phyloP scores from a whole-genome alignment of 2,113 vertebrate genomes.

The Nycticorax nycticorax region DNA sequence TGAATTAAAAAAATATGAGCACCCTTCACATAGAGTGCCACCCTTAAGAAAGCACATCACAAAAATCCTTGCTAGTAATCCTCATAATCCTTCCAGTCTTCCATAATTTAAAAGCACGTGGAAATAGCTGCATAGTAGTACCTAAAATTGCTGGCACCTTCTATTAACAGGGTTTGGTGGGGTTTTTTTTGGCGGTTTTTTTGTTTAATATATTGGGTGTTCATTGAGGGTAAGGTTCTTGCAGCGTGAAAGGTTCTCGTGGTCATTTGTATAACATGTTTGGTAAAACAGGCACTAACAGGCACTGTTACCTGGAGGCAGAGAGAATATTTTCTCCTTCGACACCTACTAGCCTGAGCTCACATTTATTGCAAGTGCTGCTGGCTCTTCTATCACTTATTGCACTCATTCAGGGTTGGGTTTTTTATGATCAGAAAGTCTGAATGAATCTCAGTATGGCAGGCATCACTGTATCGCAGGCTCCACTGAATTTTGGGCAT shows the following conservation, averaged over 20 bases:
- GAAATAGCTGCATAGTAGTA: not conserved
- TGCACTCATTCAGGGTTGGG: not conserved
- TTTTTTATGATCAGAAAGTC: not conserved
- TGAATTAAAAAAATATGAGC: not conserved
- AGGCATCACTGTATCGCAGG: not conserved
- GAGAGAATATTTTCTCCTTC: not conserved
- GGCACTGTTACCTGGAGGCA: not conserved
- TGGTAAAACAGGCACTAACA: not conserved
- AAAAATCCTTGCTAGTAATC: not conserved
- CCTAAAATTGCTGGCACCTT: not conserved
- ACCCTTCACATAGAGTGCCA: not conserved
- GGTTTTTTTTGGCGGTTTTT: not conserved
- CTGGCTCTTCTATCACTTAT: not conserved
- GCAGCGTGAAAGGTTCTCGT: not conserved
- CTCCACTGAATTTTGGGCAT: not conserved
- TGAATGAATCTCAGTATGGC: not conserved
- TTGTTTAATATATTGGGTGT: not conserved
- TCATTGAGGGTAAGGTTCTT: not conserved
- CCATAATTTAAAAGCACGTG: not conserved
- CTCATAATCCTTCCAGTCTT: not conserved
- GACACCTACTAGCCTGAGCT: not conserved
- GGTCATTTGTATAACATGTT: not conserved
- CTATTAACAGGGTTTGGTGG: not conserved
- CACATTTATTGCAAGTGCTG: not conserved
- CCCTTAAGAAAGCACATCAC: not conserved